Percentiles rank a stretch among this genome's conserved stretches.
Conservation (phyloP, 2,113 vertebrate genomes). For the Morone chrysops region DNA sequence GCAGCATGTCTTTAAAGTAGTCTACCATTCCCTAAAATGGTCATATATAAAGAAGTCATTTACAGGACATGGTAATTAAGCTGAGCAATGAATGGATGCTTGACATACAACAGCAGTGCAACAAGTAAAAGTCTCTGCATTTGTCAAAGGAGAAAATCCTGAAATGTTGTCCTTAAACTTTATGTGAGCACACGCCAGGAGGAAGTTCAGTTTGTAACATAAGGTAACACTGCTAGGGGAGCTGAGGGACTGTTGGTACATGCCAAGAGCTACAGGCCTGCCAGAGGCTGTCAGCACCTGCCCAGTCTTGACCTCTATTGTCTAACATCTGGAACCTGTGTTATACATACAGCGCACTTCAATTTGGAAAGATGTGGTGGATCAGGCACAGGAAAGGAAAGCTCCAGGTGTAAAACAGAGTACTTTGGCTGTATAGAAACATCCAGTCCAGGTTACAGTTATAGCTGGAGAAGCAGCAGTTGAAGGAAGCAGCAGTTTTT, state of each 20-base stretch:
- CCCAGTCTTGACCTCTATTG: slow-evolving; percentile 7
- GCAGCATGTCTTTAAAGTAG: background rate
- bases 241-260: background rate
- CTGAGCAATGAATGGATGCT: too few relatives aligned
- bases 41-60: background rate
- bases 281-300: slow-evolving; percentile 8
- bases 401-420: background rate
- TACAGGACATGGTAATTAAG: too few relatives aligned
- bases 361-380: background rate
- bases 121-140: background rate
- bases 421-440: background rate
- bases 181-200: background rate
- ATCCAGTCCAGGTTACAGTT: background rate
- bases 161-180: background rate
- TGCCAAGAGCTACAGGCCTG: slow-evolving; percentile 4
- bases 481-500: background rate
- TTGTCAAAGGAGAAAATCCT: background rate
- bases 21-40: background rate
- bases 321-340: slow-evolving; percentile 18
- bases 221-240: background rate
- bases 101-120: background rate
- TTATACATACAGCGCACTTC: slow-evolving; percentile 4
- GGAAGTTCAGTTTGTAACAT: slow-evolving; percentile 6
- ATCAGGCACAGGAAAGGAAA: background rate
- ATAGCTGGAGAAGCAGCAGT: background rate